A percentile compares a stretch with the other conserved stretches of the same genome.
These are phyloP conservation scores for Crotalus viridis DNA, from an alignment of 2,113 vertebrate genomes.

Conservation along the genomic window DNA sequence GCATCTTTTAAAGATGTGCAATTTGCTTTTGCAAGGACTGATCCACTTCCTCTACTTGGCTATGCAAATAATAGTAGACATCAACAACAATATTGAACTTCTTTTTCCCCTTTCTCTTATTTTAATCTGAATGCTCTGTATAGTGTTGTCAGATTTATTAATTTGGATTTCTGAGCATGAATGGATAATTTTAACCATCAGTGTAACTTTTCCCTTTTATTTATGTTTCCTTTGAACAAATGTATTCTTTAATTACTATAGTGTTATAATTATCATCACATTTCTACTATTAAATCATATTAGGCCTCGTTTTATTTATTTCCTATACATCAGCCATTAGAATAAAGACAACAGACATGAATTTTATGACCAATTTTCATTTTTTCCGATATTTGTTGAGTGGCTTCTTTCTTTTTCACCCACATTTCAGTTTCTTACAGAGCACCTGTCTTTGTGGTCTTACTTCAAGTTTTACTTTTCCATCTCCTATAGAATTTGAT, in stretches of 20 bases:
- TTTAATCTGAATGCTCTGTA: background rate
- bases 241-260: background rate
- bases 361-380: background rate
- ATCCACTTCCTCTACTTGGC: background rate
- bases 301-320: background rate
- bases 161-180: background rate
- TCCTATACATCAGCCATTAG: background rate
- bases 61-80: background rate
- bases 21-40: background rate
- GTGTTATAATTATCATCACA: background rate
- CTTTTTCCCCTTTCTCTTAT: background rate
- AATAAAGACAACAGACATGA: background rate
- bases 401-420: background rate
- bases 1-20: background rate
- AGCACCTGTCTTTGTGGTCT: background rate
- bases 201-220: background rate
- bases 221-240: background rate
- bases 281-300: background rate
- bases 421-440: background rate
- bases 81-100: background rate
- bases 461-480: background rate
- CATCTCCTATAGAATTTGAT: background rate
- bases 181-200: background rate
- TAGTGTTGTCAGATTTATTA: background rate
- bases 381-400: background rate